These are phyloP conservation scores for Spodoptera picta DNA, from an alignment of 2,888 invertebrate species.

Conservation along the genomic window DNA sequence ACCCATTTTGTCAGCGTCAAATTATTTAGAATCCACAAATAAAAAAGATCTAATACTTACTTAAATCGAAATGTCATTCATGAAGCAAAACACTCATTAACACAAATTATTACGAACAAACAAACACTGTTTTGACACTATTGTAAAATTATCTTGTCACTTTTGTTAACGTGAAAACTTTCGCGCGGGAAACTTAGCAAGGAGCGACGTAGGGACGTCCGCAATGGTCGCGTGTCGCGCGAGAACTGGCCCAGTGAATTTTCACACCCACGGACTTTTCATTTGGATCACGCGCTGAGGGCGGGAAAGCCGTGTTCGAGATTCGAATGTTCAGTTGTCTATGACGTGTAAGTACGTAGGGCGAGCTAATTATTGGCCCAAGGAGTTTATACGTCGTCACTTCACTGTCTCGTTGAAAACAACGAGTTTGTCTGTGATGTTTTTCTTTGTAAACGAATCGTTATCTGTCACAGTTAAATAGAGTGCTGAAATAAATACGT, in stretches of 20 bases:
- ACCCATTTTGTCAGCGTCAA: constrained; percentile 41
- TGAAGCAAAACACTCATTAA: constrained; percentile 60
- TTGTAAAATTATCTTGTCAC: constrained; percentile 59
- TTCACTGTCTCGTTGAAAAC: neutral
- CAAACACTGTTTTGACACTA: constrained; percentile 65
- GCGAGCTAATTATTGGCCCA: constrained; percentile 38
- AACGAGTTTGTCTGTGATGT: constrained; percentile 7
- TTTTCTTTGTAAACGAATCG: constrained; percentile 3
- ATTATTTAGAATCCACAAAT: constrained; percentile 29
- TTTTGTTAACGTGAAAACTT: constrained; percentile 61
- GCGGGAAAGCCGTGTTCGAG: constrained; percentile 73
- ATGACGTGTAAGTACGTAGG: constrained; percentile 45
- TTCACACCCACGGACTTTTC: constrained; percentile 70
- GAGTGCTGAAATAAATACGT: too few species aligned
- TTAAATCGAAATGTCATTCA: constrained; percentile 38
- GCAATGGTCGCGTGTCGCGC: constrained; percentile 71
- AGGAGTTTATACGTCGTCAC: constrained; percentile 18
- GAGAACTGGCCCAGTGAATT: constrained; percentile 67
- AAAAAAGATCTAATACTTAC: constrained; percentile 49
- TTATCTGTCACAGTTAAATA: neutral
- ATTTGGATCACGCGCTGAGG: constrained; percentile 70
- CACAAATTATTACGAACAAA: constrained; percentile 58
- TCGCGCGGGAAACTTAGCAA: constrained; percentile 75
- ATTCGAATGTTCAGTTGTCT: constrained; percentile 66
- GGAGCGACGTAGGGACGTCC: constrained; percentile 58